These are phyloP conservation scores for Berghia stephanieae DNA, from an alignment of 1,140 invertebrate species.

Conservation along the genomic window DNA sequence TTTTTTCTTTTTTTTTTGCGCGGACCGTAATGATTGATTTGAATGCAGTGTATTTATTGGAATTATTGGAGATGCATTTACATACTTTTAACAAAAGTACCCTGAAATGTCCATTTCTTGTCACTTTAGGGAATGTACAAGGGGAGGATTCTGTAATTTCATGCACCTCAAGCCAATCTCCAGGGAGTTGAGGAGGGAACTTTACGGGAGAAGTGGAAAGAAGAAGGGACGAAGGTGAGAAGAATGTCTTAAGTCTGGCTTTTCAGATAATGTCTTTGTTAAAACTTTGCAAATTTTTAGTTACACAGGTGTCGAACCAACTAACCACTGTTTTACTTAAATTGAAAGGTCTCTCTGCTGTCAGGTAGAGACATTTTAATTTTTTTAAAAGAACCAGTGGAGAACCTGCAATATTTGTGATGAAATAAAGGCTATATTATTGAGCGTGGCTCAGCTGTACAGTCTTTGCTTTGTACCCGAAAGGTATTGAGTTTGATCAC, in stretches of 20 bases:
- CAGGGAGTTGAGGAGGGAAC: conserved; percentile 81
- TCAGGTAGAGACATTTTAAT: background rate
- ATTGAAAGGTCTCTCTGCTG: background rate
- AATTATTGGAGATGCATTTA: background rate
- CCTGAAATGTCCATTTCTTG: conserved; percentile 3
- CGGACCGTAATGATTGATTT: too few species aligned
- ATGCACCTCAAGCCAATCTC: conserved; percentile 99
- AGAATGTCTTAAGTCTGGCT: background rate
- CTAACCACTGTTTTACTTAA: background rate
- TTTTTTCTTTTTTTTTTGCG: too few species aligned
- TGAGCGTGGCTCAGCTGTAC: too few species aligned
- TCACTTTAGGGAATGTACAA: conserved; percentile 84
- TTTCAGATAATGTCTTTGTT: background rate
- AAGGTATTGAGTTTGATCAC: too few species aligned
- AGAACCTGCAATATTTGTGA: too few species aligned
- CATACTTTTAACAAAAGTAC: too few species aligned
- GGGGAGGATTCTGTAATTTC: conserved; percentile 99
- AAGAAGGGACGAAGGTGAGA: conserved; percentile 40
- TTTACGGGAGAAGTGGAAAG: conserved; percentile 72
- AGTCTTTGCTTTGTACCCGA: too few species aligned
- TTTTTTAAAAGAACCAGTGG: background rate
- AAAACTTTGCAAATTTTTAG: background rate
- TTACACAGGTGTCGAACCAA: background rate
- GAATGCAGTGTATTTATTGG: background rate
- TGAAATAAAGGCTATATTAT: too few species aligned